Percentiles rank a stretch among this genome's conserved stretches.
phyloP scores from a whole-genome alignment of 2,888 invertebrate genomes.

The Oscheius sp. region DNA sequence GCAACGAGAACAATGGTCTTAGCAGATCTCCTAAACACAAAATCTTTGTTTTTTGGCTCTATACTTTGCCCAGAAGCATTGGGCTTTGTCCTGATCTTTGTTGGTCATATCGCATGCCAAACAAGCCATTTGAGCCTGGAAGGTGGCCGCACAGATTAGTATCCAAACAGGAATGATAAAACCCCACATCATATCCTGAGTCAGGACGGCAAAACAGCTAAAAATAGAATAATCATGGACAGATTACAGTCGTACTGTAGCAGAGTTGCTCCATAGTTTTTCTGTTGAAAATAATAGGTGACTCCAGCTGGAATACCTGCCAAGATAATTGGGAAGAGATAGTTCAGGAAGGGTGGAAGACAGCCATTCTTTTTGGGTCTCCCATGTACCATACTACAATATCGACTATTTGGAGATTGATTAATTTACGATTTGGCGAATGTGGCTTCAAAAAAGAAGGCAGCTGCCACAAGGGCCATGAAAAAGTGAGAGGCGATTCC shows the following conservation, averaged over 20 bases:
- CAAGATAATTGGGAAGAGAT: slow-evolving; percentile 45
- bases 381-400: slow-evolving; percentile 47
- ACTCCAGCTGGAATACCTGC: slow-evolving; percentile 43
- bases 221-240: too few relatives aligned
- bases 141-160: slow-evolving; percentile 36
- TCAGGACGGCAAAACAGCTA: slow-evolving; percentile 50
- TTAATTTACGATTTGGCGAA: slow-evolving; percentile 52
- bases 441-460: slow-evolving; percentile 49
- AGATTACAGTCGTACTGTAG: slow-evolving; percentile 32
- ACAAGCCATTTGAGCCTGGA: slow-evolving; percentile 52
- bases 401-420: background rate
- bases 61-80: slow-evolving; percentile 54
- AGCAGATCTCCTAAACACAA: slow-evolving; percentile 34
- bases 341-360: slow-evolving; percentile 43
- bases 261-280: slow-evolving; percentile 42
- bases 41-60: background rate
- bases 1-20: slow-evolving; percentile 38
- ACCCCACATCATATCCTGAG: slow-evolving; percentile 51
- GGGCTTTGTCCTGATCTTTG: slow-evolving; percentile 43
- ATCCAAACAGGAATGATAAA: slow-evolving; percentile 56
- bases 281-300: slow-evolving; percentile 42
- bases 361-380: slow-evolving; percentile 50
- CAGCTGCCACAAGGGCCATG: slow-evolving; percentile 44
- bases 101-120: slow-evolving; percentile 49
- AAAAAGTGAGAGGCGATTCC: slow-evolving; percentile 48